These are phyloP conservation scores for Ailurus styani DNA, from an alignment of 2,113 vertebrate species.

Conservation along the genomic window DNA sequence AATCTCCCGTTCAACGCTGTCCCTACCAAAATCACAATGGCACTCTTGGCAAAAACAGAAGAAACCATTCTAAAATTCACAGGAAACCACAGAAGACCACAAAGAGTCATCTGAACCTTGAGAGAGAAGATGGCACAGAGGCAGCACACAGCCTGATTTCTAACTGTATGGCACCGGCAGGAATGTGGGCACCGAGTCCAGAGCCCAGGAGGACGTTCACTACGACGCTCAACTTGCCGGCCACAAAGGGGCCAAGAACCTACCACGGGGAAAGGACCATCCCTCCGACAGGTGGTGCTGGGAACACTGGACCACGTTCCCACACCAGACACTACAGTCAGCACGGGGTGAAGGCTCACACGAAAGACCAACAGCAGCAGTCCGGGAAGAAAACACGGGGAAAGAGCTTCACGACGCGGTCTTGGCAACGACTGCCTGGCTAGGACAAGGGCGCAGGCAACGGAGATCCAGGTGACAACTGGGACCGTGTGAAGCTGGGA, in stretches of 20 bases:
- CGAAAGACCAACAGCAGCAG: too few relatives aligned
- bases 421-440: background rate
- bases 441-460: background rate
- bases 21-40: too few relatives aligned
- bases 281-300: background rate
- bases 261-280: too few relatives aligned
- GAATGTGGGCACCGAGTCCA: background rate
- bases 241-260: too few relatives aligned
- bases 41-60: background rate
- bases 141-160: background rate
- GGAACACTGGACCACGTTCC: background rate
- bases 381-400: background rate
- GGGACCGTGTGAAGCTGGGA: too few relatives aligned
- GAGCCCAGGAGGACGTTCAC: background rate
- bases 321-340: background rate
- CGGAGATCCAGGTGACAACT: background rate
- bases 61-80: background rate
- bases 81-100: background rate
- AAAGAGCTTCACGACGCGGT: background rate
- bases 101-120: background rate
- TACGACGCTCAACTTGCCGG: rapidly evolving
- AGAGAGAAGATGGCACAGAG: background rate
- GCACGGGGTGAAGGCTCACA: too few relatives aligned
- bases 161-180: background rate
- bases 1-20: background rate